Evolutionary conservation across 2,888 invertebrate genomes (phyloP), one percentile per base, ranked within the genome.

Genomic region (Drosophila borborema): DNA sequence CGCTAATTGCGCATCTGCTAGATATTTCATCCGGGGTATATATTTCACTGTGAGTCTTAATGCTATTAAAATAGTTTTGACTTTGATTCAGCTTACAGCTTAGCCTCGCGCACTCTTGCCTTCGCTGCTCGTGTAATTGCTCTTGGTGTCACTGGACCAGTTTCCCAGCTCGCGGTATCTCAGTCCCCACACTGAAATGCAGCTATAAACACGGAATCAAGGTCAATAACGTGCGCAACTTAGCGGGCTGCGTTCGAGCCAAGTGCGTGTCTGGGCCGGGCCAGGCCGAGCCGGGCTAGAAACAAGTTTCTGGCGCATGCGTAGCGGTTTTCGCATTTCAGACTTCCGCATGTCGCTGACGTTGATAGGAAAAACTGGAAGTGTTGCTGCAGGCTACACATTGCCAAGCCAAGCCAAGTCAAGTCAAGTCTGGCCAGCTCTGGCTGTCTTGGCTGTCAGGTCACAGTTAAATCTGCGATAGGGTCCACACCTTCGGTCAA

Each of bases 1-100:
- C 69, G 48, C 82, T 90, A 89, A 90, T 89, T 86, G 90, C 89
- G 77, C 91, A 90, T 90, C 90, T 90, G 90, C 74, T 72, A 69
- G 64, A 72, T 75, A 82, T 76, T 69, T 31, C 55, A 49, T 23
- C 36, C 34, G 41, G 43, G 45, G 65, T 86, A 69, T 86, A 68
- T 66, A 73, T 79, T 70, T 74, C 73, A 63, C 56, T 66, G 63
- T 4, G 43, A 18, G 28, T 62, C 20, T 31, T 43, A 66, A 67
- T 75, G 51, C 62, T 55, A 68, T 72, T 67, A 62, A 49, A 49
- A 45, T 64, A 53, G 67, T 38, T 65, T 85, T 86, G 79, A 80
- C 85, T 84, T 75, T 74, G 61, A 43, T 53, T 64, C 43, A 28
- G 20, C 45, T 9, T 59, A 45, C 54, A 64, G 53, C 70, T 56